phyloP scores from a whole-genome alignment of 1,140 invertebrate species.

The Drosophila sp. region DNA sequence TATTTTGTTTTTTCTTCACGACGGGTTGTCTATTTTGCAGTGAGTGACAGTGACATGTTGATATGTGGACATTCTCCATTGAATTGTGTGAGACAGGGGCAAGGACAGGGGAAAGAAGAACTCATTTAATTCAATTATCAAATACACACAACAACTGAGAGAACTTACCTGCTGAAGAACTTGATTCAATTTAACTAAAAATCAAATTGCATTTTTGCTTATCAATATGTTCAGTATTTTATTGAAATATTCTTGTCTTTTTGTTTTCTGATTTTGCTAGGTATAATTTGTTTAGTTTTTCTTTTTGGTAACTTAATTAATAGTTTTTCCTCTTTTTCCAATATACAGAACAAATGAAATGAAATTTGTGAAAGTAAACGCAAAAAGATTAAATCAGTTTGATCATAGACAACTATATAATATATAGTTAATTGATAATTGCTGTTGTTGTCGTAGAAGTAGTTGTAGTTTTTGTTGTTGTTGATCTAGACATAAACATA shows the following conservation, averaged over 20 bases:
- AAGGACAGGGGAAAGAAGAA: not conserved
- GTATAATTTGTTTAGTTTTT: conserved; percentile 29
- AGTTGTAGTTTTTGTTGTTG: conserved; percentile 6
- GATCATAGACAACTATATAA: conserved; percentile 1
- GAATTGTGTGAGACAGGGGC: not conserved
- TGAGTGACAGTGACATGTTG: conserved; percentile 27
- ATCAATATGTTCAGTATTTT: conserved; percentile 75
- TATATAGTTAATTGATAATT: conserved; percentile 1
- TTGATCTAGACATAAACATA: conserved; percentile 42
- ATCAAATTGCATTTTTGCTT: conserved; percentile 44
- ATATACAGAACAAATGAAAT: conserved; percentile 42
- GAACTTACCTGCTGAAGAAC: not conserved
- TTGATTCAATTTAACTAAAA: conserved; percentile 43
- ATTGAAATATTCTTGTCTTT: conserved; percentile 74
- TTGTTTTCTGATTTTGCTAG: conserved; percentile 43
- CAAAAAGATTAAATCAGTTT: conserved; percentile 26
- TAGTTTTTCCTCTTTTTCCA: conserved; percentile 31
- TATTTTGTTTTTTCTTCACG: not conserved
- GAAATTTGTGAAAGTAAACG: not conserved
- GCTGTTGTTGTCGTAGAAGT: not conserved
- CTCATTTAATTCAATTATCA: conserved; percentile 34
- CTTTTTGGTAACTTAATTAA: conserved; percentile 36
- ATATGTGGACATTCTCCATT: conserved; percentile 17
- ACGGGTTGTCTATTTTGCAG: conserved; percentile 3
- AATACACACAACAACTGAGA: not conserved